Evolutionary conservation across 2,797 vertebrate species (phyloP).

Genomic region (Coluber constrictor): DNA sequence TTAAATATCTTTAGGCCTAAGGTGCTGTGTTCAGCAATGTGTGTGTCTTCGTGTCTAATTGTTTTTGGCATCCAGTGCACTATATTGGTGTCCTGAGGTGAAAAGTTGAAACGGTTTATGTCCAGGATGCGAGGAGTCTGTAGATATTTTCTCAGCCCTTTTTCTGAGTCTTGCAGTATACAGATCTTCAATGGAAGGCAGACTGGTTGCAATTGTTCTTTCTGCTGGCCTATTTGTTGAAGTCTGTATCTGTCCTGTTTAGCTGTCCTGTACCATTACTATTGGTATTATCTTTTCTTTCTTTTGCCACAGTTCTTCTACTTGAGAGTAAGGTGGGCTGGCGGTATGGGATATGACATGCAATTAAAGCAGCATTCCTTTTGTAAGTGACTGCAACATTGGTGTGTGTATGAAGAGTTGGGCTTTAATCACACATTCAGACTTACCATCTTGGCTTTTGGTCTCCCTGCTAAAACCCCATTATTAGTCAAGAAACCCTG

Average conservation of each 20-base stretch:
- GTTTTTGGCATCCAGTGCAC: not conserved
- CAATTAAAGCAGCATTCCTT: not conserved
- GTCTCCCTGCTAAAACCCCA: not conserved
- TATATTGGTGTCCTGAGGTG: not conserved
- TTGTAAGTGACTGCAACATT: not conserved
- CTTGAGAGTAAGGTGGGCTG: not conserved
- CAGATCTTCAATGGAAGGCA: not conserved
- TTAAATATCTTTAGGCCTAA: not conserved
- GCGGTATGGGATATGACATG: not conserved
- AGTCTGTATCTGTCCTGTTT: not conserved
- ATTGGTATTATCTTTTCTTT: not conserved
- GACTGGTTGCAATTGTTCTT: not conserved
- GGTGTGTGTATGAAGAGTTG: not conserved
- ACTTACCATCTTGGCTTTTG: not conserved
- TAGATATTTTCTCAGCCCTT: not conserved
- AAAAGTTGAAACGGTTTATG: not conserved
- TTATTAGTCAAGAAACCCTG: slow-evolving; percentile 14
- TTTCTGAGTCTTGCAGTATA: not conserved
- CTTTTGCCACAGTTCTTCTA: not conserved
- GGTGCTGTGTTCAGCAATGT: not conserved
- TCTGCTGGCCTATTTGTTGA: not conserved
- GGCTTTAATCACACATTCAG: not conserved
- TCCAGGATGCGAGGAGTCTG: not conserved
- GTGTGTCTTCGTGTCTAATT: not conserved
- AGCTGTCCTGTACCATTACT: not conserved